phyloP scores from a whole-genome alignment of 2,888 invertebrate genomes.

The Galerucella nymphaeae region DNA sequence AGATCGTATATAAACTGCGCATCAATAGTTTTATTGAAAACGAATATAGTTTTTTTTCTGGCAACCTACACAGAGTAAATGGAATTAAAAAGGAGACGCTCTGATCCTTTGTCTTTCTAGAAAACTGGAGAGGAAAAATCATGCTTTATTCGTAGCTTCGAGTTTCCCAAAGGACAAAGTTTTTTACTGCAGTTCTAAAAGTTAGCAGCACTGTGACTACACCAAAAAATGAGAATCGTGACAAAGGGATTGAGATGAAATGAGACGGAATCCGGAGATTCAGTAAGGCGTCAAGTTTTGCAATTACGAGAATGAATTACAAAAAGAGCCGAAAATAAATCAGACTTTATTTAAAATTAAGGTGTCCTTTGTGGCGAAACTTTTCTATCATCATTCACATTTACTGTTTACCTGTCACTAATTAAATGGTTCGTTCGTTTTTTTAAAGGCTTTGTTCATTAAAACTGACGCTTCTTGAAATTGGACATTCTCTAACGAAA shows the following conservation, averaged over 20 bases:
- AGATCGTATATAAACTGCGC: conserved; percentile 26
- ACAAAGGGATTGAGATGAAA: conserved; percentile 62
- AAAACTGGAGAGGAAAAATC: conserved; percentile 55
- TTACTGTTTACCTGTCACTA: conserved; percentile 40
- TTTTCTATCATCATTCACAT: conserved; percentile 48
- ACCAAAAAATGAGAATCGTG: conserved; percentile 60
- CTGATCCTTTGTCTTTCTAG: conserved; percentile 50
- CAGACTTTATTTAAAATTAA: conserved; percentile 49
- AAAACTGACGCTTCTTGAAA: conserved; percentile 5
- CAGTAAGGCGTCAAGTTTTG: conserved; percentile 60
- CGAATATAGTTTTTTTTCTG: conserved; percentile 41
- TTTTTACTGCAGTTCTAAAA: conserved; percentile 61
- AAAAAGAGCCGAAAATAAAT: conserved; percentile 55
- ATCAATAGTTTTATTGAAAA: conserved; percentile 40
- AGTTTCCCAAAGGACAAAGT: conserved; percentile 59
- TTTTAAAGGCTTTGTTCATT: conserved; percentile 23
- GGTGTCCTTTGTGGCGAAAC: conserved; percentile 43
- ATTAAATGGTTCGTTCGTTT: conserved; percentile 27
- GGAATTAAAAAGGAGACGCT: conserved; percentile 55
- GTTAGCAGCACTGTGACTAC: conserved; percentile 55
- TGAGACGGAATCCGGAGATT: conserved; percentile 59
- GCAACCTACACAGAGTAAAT: conserved; percentile 39
- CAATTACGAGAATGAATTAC: conserved; percentile 62
- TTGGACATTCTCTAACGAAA: not conserved
- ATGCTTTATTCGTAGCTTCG: conserved; percentile 58